phyloP scores from a whole-genome alignment of 2,113 vertebrate species.

The Elgaria multicarinata region DNA sequence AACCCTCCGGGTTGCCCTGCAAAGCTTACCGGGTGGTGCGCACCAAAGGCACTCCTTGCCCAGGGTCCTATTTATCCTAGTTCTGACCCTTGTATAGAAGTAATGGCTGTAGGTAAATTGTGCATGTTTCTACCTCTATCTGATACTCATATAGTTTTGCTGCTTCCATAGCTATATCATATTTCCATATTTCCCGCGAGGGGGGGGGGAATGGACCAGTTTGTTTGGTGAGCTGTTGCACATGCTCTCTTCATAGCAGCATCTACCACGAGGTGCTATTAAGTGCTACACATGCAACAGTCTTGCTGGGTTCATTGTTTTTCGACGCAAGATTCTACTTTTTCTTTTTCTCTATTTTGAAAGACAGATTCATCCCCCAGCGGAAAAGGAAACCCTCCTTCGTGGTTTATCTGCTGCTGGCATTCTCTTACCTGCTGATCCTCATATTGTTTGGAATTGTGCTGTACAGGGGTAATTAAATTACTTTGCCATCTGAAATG shows the following conservation, averaged over 20 bases:
- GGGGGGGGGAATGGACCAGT: no score
- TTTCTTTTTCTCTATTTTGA: background rate
- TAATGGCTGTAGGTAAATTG: no score
- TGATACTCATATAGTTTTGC: no score
- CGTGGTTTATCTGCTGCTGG: background rate
- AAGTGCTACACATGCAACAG: background rate
- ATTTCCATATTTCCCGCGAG: no score
- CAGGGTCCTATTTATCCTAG: no score
- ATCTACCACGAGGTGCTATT: background rate
- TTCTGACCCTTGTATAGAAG: no score
- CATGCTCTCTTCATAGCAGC: background rate
- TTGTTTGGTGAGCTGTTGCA: no score
- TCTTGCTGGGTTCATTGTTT: background rate
- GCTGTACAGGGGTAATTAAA: constrained; percentile 32
- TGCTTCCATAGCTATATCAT: no score
- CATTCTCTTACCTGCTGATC: constrained; percentile 37
- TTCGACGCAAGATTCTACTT: background rate
- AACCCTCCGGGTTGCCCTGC: no score
- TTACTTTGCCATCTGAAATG: background rate
- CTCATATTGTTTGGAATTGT: constrained; percentile 22
- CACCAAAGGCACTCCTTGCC: no score
- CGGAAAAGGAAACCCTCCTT: constrained; percentile 5
- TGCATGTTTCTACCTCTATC: no score
- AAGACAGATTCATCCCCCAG: constrained; percentile 28
- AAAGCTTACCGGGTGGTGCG: no score